Evolutionary conservation across 2,113 vertebrate species (phyloP), one percentile per base, ranked within the genome.

Genomic region (Polypterus bichir): DNA sequence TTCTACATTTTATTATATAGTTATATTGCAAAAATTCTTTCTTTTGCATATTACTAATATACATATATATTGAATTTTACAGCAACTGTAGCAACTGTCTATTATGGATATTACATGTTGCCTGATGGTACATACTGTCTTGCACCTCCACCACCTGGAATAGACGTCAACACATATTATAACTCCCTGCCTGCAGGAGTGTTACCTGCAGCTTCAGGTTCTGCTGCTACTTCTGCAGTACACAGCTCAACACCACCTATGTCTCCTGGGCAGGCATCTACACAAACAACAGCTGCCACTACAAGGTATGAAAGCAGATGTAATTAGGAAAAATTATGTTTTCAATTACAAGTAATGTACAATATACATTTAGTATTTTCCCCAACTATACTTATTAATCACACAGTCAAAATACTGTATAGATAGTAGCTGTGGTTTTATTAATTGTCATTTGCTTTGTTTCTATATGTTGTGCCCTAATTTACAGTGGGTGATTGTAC

Each of bases 101-200:
- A 94, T 77, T 99, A 97, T 49, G 94, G 95, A 69, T 99, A 98
- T 79, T 99, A 97, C 76, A 86, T 97, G 92, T 79, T 99, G 8
- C 95, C 95, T 0, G 96, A 99, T 4, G 96, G 95, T 4, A 88
- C 92, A 0, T 97, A 91, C 66, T 97, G 93, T 82, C 76, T 97
- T 54, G 95, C 94, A 0, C 93, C 96, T 0, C 93, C 95, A 0
- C 91, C 93, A 3, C 92, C 93, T 0, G 96, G 91, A 2, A 88
- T 94, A 1, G 95, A 97, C 2, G 87, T 91, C 54, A 80, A 76
- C 11, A 73, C 88, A 8, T 94, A 93, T 80, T 97, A 96, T 63
- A 89, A 64, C 46, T 79, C 79, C 0, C 66, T 92, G 68, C 83
- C 92, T 0, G 73, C 91, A 0, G 80, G 84, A 3, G 86, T 81